Base-by-base conservation (phyloP, 2,113 vertebrate species). In the Addax nasomaculatus region DNA sequence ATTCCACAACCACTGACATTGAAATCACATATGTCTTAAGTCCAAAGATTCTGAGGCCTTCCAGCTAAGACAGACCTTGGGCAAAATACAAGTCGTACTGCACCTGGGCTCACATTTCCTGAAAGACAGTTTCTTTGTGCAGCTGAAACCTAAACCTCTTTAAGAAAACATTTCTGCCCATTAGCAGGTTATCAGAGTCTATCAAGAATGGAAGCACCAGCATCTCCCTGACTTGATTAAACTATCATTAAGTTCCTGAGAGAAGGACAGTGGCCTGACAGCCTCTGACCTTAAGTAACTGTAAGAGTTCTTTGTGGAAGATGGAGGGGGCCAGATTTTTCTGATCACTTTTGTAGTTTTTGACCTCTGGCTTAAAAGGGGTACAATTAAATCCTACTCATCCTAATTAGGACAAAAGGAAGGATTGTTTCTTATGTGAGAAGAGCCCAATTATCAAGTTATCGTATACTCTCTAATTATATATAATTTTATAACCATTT, bases 201-300 rank as follows among this genome's bases (percentile, higher is more conserved):
- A 95, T 98, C 97, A 91, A 97, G 86, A 96, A 98, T 92, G 97
- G 90, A 92, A 97, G 96, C 93, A 86, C 27, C 81, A 96, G 45
- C 80, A 86, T 90, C 57, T 92, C 93, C 83, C 95, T 97, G 85
- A 96, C 96, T 97, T 98, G 95, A 98, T 97, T 96, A 98, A 98
- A 95, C 93, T 96, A 89, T 90, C 89, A 98, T 83, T 90, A 85
- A 95, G 62, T 95, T 51, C 70, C 93, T 86, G 30, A 93, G 90
- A 98, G 93, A 95, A 90, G 79, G 79, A 81, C 10, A 85, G 87
- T 92, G 62, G 43, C 78, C 93, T 93, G 86, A 87, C 51, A 93
- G 90, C 73, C 36, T 95, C 89, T 94, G 55, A 80, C 39, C 90
- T 97, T 89, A 97, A 98, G 55, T 57, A 88, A 83, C 58, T 87